These are phyloP conservation scores for Apotomis capreana DNA, from an alignment of 2,888 invertebrate species.

Conservation along the genomic window DNA sequence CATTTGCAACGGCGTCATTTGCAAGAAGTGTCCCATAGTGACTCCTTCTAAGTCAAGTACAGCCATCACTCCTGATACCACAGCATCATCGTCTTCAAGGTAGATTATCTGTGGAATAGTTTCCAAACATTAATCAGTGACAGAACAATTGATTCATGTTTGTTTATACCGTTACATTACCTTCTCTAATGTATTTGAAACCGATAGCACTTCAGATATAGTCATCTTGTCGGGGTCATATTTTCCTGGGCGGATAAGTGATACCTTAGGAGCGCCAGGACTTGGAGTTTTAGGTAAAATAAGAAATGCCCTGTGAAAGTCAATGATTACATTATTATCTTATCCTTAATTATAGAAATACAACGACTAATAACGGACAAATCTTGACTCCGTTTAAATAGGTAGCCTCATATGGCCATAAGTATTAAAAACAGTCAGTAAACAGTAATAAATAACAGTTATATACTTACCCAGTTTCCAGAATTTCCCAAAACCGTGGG, in stretches of 20 bases:
- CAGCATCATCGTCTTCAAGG: slow-evolving; percentile 72
- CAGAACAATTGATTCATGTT: neutral
- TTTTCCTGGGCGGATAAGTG: slow-evolving; percentile 74
- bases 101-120: slow-evolving; percentile 58
- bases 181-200: slow-evolving; percentile 54
- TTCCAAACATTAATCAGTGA: neutral
- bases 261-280: slow-evolving; percentile 64
- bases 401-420: no score
- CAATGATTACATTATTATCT: neutral
- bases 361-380: no score
- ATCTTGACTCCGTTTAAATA: no score
- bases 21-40: slow-evolving; percentile 69
- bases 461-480: slow-evolving; percentile 42
- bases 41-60: slow-evolving; percentile 74
- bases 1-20: slow-evolving; percentile 69
- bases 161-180: slow-evolving; percentile 42
- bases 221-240: slow-evolving; percentile 65
- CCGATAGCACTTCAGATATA: slow-evolving; percentile 56
- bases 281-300: slow-evolving; percentile 51
- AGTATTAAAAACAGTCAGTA: no score
- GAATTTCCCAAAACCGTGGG: slow-evolving; percentile 49
- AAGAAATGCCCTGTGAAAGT: slow-evolving; percentile 46
- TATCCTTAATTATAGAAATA: no score
- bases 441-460: neutral
- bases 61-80: slow-evolving; percentile 62